Base-by-base conservation (phyloP, 2,888 invertebrate species). In the Agriopis marginaria region DNA sequence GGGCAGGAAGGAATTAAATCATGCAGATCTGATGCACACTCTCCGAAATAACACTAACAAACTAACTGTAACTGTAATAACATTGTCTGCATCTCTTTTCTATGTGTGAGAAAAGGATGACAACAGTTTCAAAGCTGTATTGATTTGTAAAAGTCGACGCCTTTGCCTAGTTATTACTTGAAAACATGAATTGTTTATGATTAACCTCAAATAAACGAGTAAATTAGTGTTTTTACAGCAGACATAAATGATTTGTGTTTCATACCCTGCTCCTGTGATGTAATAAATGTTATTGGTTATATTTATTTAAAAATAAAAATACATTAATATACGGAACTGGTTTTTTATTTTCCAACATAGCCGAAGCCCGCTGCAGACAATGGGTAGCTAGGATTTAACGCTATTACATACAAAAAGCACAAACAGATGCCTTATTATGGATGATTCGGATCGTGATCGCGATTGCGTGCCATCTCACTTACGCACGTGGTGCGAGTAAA, bases 251-350 rank as follows among this genome's bases (percentile, higher is more conserved):
- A 88, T 91, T 91, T 92, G 90, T 93, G 92, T 93, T 92, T 89
- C 91, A 92, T 93, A 93, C 93, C 93, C 93, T 89, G 87, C 91
- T 93, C 94, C 94, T 94, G 94, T 94, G 94, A 94, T 94, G 92
- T 93, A 93, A 92, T 93, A 93, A 92, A 93, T 93, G 93, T 94
- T 93, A 94, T 94, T 92, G 93, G 93, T 94, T 93, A 93, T 94
- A 93, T 93, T 94, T 93, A 93, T 93, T 94, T 93, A 88, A 92
- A 90, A 93, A 92, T 91, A 93, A 94, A 93, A 92, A 82, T 92
- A 92, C 91, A 91, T 91, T 92, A 93, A 91, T 92, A 92, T 91
- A 91, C 89, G 86, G 79, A 86, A 45, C 39, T 10, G 68, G 55
- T 72, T 77, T 76, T 62, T 62, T 73, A 69, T 51, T 23, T 7